These are phyloP conservation scores for Bothrops jararaca DNA, from an alignment of 2,113 vertebrate species.

Conservation along the genomic window DNA sequence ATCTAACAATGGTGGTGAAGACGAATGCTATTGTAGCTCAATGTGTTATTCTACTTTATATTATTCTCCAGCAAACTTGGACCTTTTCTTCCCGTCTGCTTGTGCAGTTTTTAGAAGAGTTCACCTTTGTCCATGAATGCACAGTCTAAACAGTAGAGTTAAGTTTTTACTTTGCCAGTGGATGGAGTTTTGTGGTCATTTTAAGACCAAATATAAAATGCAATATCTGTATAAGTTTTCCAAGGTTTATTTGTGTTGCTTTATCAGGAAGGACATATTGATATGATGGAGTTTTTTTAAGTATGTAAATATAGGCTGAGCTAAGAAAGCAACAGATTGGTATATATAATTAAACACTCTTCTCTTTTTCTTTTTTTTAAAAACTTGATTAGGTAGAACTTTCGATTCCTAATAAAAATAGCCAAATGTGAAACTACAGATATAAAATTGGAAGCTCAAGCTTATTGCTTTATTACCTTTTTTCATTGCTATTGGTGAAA, in stretches of 20 bases:
- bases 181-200: neutral
- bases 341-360: neutral
- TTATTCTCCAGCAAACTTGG: neutral
- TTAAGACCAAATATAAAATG: neutral
- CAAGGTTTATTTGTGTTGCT: neutral
- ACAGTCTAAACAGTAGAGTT: neutral
- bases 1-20: neutral
- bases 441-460: neutral
- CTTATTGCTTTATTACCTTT: neutral
- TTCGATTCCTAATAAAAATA: conserved; percentile 2
- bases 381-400: neutral
- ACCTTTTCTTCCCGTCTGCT: neutral
- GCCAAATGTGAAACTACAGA: neutral
- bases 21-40: neutral
- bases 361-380: neutral
- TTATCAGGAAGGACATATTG: neutral
- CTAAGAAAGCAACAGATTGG: neutral
- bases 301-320: neutral
- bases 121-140: neutral
- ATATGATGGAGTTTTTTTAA: neutral
- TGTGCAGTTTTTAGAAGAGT: neutral
- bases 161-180: neutral
- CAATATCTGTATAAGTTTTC: neutral
- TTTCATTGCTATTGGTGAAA: neutral
- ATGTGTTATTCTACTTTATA: neutral